phyloP scores from a whole-genome alignment of 2,888 invertebrate species.

The Empis livida region DNA sequence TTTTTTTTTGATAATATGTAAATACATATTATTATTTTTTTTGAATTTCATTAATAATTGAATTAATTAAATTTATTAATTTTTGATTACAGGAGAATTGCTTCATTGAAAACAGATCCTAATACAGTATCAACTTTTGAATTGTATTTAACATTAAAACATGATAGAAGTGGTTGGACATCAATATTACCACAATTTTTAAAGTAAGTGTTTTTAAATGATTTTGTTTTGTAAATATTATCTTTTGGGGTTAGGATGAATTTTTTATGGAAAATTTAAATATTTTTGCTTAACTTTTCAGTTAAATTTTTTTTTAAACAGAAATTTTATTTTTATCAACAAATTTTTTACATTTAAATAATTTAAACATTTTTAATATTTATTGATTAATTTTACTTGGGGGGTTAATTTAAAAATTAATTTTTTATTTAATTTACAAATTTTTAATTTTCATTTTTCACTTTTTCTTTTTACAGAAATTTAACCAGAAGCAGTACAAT shows the following conservation, averaged over 20 bases:
- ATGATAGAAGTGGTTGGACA: slow-evolving; percentile 77
- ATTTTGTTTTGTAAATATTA: not conserved
- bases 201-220: slow-evolving; percentile 51
- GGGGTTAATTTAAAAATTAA: not conserved
- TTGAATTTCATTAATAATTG: no score
- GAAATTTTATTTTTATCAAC: no score
- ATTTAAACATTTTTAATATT: no score
- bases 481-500: slow-evolving; percentile 75
- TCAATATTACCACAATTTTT: slow-evolving; percentile 77
- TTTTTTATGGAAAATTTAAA: not conserved
- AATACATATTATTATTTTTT: no score
- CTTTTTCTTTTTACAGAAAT: slow-evolving; percentile 46
- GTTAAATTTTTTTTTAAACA: no score
- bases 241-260: not conserved
- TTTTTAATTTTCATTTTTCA: slow-evolving; percentile 1
- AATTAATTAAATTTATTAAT: not conserved
- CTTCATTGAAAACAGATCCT: slow-evolving; percentile 74
- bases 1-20: no score
- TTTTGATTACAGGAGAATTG: slow-evolving; percentile 45
- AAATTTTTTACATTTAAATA: no score
- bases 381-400: no score
- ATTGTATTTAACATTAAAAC: slow-evolving; percentile 74
- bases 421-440: slow-evolving; percentile 1
- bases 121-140: slow-evolving; percentile 83
- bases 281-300: no score